Evolutionary conservation across 23 tunicate species (phyloP).

Genomic region (Trididemnum clinides): DNA sequence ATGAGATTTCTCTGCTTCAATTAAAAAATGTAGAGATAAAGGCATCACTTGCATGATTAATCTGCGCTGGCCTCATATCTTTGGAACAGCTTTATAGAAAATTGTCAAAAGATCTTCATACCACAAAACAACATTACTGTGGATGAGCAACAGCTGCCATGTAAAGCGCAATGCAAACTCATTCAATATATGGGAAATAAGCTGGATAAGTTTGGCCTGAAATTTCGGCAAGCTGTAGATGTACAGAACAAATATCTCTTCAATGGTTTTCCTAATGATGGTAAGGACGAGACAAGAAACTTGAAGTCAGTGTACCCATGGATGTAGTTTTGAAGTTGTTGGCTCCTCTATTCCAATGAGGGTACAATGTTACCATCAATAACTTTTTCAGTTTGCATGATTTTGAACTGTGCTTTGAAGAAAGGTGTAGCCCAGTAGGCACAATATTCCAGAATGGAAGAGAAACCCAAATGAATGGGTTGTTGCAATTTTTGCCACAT

Average conservation of each 20-base stretch:
- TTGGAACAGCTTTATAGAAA: too few relatives aligned
- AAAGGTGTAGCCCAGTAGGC: not conserved
- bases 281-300: constrained; percentile 3
- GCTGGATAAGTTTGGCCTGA: constrained; percentile 16
- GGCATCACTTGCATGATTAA: not conserved
- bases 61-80: not conserved
- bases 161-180: constrained; percentile 25
- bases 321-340: not conserved
- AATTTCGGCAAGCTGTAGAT: not conserved
- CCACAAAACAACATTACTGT: not conserved
- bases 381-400: too few relatives aligned
- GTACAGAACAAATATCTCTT: constrained; percentile 2
- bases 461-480: not conserved
- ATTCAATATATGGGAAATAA: constrained; percentile 9
- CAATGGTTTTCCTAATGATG: not conserved
- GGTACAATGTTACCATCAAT: not conserved
- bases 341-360: constrained; percentile 1
- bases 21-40: not conserved
- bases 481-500: too few relatives aligned
- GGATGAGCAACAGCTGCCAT: constrained; percentile 24
- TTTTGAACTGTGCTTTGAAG: not conserved
- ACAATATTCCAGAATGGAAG: not conserved
- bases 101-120: not conserved
- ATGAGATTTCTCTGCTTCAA: not conserved
- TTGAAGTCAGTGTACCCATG: not conserved